These are phyloP conservation scores for Catostomus latipinnis DNA, from an alignment of 2,797 vertebrate genomes.

Conservation along the genomic window DNA sequence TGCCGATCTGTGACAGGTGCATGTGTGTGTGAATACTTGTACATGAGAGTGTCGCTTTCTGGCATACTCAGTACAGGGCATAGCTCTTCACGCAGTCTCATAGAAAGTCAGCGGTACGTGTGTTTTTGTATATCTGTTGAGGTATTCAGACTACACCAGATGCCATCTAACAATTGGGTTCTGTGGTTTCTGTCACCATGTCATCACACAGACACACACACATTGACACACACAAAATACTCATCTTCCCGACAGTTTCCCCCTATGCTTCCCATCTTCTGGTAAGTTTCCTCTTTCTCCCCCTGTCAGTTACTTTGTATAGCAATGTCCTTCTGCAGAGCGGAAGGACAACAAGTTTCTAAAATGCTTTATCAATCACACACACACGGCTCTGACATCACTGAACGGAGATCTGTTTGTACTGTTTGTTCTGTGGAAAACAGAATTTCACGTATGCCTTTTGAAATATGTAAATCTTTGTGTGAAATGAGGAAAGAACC, in stretches of 20 bases:
- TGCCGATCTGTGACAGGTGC: not conserved
- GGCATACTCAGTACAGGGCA: not conserved
- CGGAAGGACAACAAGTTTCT: slow-evolving; percentile 50
- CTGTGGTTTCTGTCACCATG: slow-evolving; percentile 46
- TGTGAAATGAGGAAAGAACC: slow-evolving; percentile 35
- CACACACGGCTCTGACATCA: slow-evolving; percentile 52
- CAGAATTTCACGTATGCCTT: slow-evolving; percentile 35
- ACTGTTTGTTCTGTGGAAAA: slow-evolving; percentile 52
- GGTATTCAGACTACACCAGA: slow-evolving; percentile 54
- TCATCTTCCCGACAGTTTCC: slow-evolving; percentile 52
- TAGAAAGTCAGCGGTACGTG: slow-evolving; percentile 38
- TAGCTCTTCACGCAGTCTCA: slow-evolving; percentile 24
- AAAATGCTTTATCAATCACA: slow-evolving; percentile 50
- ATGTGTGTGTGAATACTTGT: slow-evolving; percentile 27
- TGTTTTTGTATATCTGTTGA: slow-evolving; percentile 44
- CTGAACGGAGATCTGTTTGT: slow-evolving; percentile 29
- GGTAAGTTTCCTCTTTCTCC: slow-evolving; percentile 62
- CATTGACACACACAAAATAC: slow-evolving; percentile 29
- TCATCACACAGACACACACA: slow-evolving; percentile 7
- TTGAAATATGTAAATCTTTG: slow-evolving; percentile 31
- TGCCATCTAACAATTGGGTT: slow-evolving; percentile 45
- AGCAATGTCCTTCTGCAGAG: slow-evolving; percentile 37
- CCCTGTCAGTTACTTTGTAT: slow-evolving; percentile 54
- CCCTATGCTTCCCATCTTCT: slow-evolving; percentile 57
- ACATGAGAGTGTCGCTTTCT: slow-evolving; percentile 19